Base-by-base conservation (phyloP, 2,888 invertebrate species). In the Galeruca laticollis region DNA sequence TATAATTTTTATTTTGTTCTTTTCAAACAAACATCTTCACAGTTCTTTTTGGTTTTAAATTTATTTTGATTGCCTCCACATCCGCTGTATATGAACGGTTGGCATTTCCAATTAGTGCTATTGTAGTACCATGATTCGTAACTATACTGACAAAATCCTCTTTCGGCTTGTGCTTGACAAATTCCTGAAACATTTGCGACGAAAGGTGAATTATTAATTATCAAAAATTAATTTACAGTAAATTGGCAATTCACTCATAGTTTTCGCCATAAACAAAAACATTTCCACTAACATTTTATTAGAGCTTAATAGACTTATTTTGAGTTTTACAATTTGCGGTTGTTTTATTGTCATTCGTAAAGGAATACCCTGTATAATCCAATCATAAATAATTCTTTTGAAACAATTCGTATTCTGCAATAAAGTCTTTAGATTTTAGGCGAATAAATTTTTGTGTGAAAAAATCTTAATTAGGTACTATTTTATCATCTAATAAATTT, bases 31-130 rank as follows among this genome's bases (percentile, higher is more conserved):
- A 15, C 47, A 13, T 51, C 43, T 31, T 65, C 37, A 37, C 73
- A 73, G 5, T 66, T 63, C 13, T 62, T 43, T 40, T 43, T 35
- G 10, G 61, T 56, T 21, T 57, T 20, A 56, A 73, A 73, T 63
- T 68, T 73, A 33, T 73, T 73, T 33, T 57, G 20, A 33, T 73
- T 73, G 1, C 71, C 73, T 2, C 51, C 35, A 52, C 73, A 73
- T 15, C 73, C 73, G 11, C 68, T 18, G 35, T 70, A 73, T 40
- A 20, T 47, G 54, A 73, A 73, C 9, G 18, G 20, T 51, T 54
- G 9, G 31, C 73, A 73, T n/a, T 31, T 49, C 5, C 47, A 20
- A n/a, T 26, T 64, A 6, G 21, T 59, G 21, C 31, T 64, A 26
- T 71, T 33, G 21, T 54, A 73, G 54, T 71, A 71, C 64, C 62